Conservation (phyloP, 2,888 invertebrate species). For the Lamproptera curius region DNA sequence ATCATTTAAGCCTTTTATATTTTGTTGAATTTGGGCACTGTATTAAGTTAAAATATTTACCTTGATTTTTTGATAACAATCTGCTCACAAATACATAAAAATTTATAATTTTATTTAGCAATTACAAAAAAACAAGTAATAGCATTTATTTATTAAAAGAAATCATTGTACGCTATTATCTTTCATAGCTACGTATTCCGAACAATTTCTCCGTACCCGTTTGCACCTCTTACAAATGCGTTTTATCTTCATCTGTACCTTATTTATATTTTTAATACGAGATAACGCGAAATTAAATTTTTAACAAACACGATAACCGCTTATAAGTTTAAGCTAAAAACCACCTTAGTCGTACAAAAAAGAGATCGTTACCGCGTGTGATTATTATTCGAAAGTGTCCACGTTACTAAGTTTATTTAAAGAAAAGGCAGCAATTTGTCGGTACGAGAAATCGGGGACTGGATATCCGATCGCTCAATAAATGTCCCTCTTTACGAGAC, state of each 20-base stretch:
- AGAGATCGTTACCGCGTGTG: background rate
- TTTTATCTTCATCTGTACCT: background rate
- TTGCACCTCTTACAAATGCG: background rate
- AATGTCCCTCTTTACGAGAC: slow-evolving; percentile 24
- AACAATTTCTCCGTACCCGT: background rate
- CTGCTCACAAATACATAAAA: too few relatives aligned
- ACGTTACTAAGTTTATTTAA: background rate
- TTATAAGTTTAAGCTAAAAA: background rate
- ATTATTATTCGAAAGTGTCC: background rate
- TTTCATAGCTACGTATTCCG: too few relatives aligned
- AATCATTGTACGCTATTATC: too few relatives aligned
- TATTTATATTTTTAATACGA: background rate
- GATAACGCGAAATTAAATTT: background rate
- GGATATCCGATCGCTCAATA: slow-evolving; percentile 30
- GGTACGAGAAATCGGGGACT: slow-evolving; percentile 10
- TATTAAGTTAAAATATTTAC: too few relatives aligned
- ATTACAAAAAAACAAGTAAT: too few relatives aligned
- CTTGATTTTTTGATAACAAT: too few relatives aligned
- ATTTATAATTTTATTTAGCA: too few relatives aligned
- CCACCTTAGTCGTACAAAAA: background rate
- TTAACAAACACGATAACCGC: background rate
- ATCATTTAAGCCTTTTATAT: too few relatives aligned
- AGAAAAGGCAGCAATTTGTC: slow-evolving; percentile 15
- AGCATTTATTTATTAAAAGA: too few relatives aligned
- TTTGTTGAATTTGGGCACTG: too few relatives aligned